Conservation (phyloP, 2,797 vertebrate genomes). For the Myiotriccus ornatus region DNA sequence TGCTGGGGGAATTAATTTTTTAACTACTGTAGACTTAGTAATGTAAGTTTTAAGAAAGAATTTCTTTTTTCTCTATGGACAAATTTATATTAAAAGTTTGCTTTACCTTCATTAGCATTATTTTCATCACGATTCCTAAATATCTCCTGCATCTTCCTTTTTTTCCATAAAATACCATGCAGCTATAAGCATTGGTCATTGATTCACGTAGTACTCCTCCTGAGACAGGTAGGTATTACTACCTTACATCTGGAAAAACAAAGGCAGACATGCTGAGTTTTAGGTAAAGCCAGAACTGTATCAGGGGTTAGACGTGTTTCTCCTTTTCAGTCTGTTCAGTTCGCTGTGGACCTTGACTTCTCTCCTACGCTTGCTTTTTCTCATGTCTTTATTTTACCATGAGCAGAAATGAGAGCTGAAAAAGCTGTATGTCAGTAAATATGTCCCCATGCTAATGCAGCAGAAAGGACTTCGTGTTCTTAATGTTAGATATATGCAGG, state of each 20-base stretch:
- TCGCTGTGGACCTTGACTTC: not conserved
- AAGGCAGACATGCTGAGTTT: not conserved
- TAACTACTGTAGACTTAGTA: slow-evolving; percentile 29
- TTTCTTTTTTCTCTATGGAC: not conserved
- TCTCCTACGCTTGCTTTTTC: not conserved
- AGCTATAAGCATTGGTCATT: not conserved
- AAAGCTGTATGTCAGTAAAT: not conserved
- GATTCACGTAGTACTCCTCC: not conserved
- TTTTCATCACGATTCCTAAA: not conserved
- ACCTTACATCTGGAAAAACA: not conserved
- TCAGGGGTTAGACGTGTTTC: not conserved
- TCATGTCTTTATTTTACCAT: not conserved
- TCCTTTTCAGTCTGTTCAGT: not conserved
- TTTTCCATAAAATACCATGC: not conserved
- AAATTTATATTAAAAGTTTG: not conserved
- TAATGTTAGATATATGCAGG: not conserved
- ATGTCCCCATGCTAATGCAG: not conserved
- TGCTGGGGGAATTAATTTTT: slow-evolving; percentile 30
- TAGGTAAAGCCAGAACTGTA: not conserved
- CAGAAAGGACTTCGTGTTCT: not conserved
- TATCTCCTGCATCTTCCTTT: not conserved
- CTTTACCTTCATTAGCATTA: not conserved
- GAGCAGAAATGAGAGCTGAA: not conserved
- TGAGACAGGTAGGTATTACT: not conserved
- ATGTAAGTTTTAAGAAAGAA: slow-evolving; percentile 8